Evolutionary conservation across 2,113 vertebrate genomes (phyloP).

Genomic region (Zapus hudsonius): DNA sequence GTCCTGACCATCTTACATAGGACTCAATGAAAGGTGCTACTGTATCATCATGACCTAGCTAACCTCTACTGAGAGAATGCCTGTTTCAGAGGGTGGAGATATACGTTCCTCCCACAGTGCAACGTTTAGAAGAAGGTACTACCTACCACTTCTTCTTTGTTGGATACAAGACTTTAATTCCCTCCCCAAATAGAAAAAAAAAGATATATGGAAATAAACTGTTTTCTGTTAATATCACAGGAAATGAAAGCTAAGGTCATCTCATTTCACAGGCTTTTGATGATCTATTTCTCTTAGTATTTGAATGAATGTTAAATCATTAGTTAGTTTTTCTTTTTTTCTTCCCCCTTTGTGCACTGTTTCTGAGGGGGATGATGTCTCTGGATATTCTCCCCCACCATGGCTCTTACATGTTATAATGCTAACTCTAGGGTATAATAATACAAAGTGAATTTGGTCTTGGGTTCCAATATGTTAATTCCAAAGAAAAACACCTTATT

Average conservation of each 20-base stretch:
- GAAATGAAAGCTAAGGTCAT: constrained; percentile 61
- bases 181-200: not conserved
- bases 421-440: not conserved
- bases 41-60: not conserved
- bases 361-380: too few relatives aligned
- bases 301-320: constrained; percentile 41
- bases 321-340: constrained; percentile 32
- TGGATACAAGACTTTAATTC: not conserved
- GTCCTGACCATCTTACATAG: not conserved
- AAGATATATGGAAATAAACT: constrained; percentile 68
- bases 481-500: not conserved
- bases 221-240: constrained; percentile 55
- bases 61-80: not conserved
- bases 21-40: not conserved
- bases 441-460: constrained; percentile 47
- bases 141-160: not conserved
- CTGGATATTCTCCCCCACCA: too few relatives aligned
- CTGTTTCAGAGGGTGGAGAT: not conserved
- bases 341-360: too few relatives aligned
- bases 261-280: constrained; percentile 57
- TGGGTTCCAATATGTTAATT: not conserved
- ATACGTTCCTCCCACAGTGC: not conserved
- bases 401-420: too few relatives aligned
- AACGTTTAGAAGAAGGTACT: not conserved
- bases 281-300: constrained; percentile 53